Evolutionary conservation across 2,797 vertebrate species (phyloP).

Genomic region (Acanthiza pusilla): DNA sequence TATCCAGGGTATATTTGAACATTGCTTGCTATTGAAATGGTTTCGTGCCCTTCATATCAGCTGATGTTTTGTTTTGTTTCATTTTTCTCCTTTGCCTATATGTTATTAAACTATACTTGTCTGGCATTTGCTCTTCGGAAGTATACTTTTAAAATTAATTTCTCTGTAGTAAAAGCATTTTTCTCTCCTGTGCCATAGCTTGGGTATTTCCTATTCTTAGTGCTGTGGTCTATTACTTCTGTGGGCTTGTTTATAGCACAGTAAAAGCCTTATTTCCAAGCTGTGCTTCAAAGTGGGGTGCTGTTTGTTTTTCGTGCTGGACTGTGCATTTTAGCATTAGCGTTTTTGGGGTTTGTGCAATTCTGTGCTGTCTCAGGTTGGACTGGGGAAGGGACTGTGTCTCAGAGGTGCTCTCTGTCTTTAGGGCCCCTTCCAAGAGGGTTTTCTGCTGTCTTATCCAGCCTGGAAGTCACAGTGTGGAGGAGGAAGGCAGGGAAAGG

Average conservation of each 20-base stretch:
- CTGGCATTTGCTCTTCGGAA: neutral
- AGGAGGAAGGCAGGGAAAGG: slow-evolving; percentile 31
- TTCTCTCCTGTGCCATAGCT: neutral
- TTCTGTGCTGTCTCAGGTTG: neutral
- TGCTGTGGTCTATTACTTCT: neutral
- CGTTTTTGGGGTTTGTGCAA: neutral
- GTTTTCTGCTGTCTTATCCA: slow-evolving; percentile 1
- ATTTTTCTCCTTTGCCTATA: neutral
- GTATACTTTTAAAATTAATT: neutral
- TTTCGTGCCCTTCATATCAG: neutral
- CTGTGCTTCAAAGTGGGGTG: neutral
- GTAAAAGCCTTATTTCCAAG: slow-evolving; percentile 23
- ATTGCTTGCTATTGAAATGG: neutral
- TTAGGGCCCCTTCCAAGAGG: neutral
- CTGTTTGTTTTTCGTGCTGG: neutral
- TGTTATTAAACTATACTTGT: neutral
- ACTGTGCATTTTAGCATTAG: neutral
- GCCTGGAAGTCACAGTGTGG: neutral
- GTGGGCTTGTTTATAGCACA: slow-evolving; percentile 9
- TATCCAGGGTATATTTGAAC: neutral
- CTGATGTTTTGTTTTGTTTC: neutral
- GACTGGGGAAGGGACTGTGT: neutral
- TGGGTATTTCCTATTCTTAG: slow-evolving; percentile 9
- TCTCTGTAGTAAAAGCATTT: slow-evolving; percentile 14
- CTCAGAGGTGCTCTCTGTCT: neutral